Conservation (phyloP, 2,888 invertebrate genomes). For the Hirtodrosophila trivittata region DNA sequence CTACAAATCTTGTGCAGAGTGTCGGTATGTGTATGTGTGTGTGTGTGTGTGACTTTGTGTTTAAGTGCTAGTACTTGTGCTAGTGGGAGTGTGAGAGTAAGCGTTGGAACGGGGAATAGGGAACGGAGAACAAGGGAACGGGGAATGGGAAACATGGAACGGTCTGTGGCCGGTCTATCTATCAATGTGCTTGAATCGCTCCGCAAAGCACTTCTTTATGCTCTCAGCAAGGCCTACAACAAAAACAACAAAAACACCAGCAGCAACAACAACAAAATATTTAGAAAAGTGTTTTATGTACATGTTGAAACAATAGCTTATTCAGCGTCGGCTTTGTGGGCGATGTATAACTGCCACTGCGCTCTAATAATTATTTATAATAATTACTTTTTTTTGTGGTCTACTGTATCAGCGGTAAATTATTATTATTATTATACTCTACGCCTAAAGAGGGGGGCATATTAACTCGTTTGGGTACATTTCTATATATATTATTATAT, state of each 20-base stretch:
- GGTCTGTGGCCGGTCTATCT: conserved; percentile 29
- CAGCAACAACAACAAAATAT: conserved; percentile 36
- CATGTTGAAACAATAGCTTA: conserved; percentile 42
- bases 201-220: conserved; percentile 31
- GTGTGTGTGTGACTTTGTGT: not conserved
- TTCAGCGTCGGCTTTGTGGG: conserved; percentile 37
- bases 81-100: conserved; percentile 4
- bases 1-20: conserved; percentile 5
- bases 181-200: conserved; percentile 49
- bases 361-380: conserved; percentile 79
- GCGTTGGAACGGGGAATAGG: not conserved
- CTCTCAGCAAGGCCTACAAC: conserved; percentile 30
- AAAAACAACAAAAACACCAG: no score
- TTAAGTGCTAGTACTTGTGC: conserved; percentile 1
- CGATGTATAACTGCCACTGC: conserved; percentile 63
- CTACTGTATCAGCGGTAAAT: conserved; percentile 60
- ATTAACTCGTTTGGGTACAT: no score
- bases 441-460: not conserved
- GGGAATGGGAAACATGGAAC: not conserved
- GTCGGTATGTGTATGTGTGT: not conserved
- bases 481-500: no score
- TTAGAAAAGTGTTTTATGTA: conserved; percentile 46
- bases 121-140: no score
- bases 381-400: conserved; percentile 65
- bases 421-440: conserved; percentile 33